These are phyloP conservation scores for Cardiocondyla obscurior DNA, from an alignment of 1,140 invertebrate genomes.

Conservation along the genomic window DNA sequence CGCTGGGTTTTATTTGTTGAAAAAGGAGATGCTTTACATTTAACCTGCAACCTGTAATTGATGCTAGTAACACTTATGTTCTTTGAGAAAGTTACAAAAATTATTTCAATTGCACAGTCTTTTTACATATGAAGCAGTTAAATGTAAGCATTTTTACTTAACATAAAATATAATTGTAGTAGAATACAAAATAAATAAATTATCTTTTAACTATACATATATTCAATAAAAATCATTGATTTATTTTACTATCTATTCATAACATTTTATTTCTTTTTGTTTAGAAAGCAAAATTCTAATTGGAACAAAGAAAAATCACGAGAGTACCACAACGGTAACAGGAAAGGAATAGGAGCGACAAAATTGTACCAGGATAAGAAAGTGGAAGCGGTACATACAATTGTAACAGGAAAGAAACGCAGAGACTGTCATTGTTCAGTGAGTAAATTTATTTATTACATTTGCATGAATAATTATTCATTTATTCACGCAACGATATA, in stretches of 20 bases:
- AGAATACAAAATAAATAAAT: neutral
- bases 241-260: too few relatives aligned
- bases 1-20: neutral
- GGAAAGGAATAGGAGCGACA: too few relatives aligned
- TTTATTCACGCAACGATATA: conserved; percentile 11
- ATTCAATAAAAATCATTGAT: too few relatives aligned
- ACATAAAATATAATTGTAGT: neutral
- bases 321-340: too few relatives aligned
- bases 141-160: neutral
- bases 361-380: neutral
- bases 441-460: conserved; percentile 9
- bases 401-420: neutral
- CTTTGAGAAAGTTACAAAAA: neutral
- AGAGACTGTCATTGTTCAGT: neutral
- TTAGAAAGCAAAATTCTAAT: neutral
- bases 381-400: neutral
- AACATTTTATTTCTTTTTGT: neutral
- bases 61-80: neutral
- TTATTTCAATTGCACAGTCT: neutral
- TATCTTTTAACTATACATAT: neutral
- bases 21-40: neutral
- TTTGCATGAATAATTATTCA: neutral
- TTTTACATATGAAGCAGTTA: too few relatives aligned
- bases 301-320: too few relatives aligned
- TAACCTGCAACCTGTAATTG: neutral